Evolutionary conservation across 35 echinoderm and acorn worm species (phyloP).

Genomic region (Apostichopus japonicus): DNA sequence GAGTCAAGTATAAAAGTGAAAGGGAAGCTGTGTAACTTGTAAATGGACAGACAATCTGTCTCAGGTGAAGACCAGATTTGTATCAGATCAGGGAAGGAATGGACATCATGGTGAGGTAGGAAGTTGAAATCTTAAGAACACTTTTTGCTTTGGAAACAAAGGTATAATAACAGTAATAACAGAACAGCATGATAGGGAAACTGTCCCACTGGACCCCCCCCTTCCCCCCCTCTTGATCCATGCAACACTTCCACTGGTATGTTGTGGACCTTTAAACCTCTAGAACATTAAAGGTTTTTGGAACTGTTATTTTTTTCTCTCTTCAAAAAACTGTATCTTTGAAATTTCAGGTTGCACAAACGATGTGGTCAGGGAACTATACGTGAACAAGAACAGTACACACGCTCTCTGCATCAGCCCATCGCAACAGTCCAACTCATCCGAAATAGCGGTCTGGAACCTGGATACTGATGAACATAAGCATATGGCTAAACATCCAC

Average conservation of each 20-base stretch:
- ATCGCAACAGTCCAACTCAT: slow-evolving; percentile 78
- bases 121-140: no score
- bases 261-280: no score
- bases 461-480: slow-evolving; percentile 98
- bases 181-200: background rate
- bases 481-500: slow-evolving; percentile 92
- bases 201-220: background rate
- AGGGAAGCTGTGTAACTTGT: no score
- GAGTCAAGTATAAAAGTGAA: no score
- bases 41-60: no score
- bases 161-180: no score
- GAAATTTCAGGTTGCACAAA: slow-evolving; percentile 75
- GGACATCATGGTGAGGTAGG: no score
- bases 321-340: background rate
- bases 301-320: background rate
- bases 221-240: background rate
- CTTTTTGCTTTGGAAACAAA: no score
- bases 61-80: no score
- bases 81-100: no score
- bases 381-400: slow-evolving; percentile 77
- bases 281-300: no score
- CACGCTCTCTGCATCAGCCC: slow-evolving; percentile 84
- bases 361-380: slow-evolving; percentile 77
- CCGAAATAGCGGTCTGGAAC: slow-evolving; percentile 89
- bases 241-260: no score